Evolutionary conservation across 2,888 invertebrate species (phyloP).

Genomic region (Leptopilina myrica): DNA sequence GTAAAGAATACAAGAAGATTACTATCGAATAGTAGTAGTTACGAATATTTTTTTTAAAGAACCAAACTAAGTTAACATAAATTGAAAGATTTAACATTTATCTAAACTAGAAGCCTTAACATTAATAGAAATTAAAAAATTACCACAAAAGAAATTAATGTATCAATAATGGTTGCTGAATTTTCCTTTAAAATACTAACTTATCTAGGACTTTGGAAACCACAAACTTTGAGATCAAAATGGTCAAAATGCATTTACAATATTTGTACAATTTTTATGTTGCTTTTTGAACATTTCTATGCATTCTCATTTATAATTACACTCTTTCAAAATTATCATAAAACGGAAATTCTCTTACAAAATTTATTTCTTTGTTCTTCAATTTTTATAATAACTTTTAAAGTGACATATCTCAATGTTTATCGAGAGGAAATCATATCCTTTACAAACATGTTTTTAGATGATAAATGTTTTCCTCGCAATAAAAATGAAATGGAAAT

Average conservation of each 20-base stretch:
- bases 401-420: neutral
- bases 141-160: too few relatives aligned
- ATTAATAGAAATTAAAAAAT: too few relatives aligned
- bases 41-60: too few relatives aligned
- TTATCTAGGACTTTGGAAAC: neutral
- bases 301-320: neutral
- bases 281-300: neutral
- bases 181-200: neutral
- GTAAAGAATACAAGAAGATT: too few relatives aligned
- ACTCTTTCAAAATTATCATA: neutral
- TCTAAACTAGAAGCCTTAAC: too few relatives aligned
- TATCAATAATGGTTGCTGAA: neutral
- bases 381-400: neutral
- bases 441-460: neutral
- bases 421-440: neutral
- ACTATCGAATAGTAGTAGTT: neutral
- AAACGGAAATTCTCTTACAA: neutral
- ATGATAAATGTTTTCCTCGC: neutral
- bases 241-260: neutral
- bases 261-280: neutral
- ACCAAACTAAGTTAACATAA: too few relatives aligned
- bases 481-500: neutral
- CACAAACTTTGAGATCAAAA: neutral
- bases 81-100: too few relatives aligned
- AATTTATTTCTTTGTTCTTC: neutral